A percentile compares a stretch with the other conserved stretches of the same genome.
phyloP scores from a whole-genome alignment of 2,113 vertebrate species.

The Tachysurus vachellii region DNA sequence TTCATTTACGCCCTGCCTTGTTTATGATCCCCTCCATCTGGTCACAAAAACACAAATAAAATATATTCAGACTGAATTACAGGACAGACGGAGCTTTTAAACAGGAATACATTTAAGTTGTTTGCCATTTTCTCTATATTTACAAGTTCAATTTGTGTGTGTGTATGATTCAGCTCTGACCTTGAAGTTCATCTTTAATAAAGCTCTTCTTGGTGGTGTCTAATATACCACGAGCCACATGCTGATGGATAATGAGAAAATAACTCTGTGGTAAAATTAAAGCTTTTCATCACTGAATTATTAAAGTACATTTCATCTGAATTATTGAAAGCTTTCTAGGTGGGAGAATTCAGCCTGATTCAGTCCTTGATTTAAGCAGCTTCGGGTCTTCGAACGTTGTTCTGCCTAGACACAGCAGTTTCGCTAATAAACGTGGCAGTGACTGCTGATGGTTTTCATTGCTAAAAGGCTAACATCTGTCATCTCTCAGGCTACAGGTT shows the following conservation, averaged over 20 bases:
- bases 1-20: not conserved
- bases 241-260: slow-evolving; percentile 22
- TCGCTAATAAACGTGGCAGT: not conserved
- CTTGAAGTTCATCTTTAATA: slow-evolving; percentile 23
- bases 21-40: too few relatives aligned
- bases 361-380: not conserved
- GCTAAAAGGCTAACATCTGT: slow-evolving; percentile 26
- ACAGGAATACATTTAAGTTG: not conserved
- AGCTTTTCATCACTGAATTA: slow-evolving; percentile 33
- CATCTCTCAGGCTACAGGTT: not conserved
- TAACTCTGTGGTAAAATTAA: slow-evolving; percentile 21
- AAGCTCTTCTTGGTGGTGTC: not conserved
- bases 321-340: slow-evolving; percentile 19
- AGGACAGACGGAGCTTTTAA: not conserved
- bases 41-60: too few relatives aligned
- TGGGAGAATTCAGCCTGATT: not conserved
- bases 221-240: not conserved
- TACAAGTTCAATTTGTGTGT: slow-evolving; percentile 1
- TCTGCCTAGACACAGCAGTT: not conserved
- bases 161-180: not conserved
- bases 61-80: not conserved
- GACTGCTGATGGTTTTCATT: not conserved
- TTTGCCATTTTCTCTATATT: slow-evolving; percentile 8
- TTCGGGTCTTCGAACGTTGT: not conserved
- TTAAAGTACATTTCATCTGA: slow-evolving; percentile 9